Evolutionary conservation across 2,113 vertebrate species (phyloP).

Genomic region (Rhineura floridana): DNA sequence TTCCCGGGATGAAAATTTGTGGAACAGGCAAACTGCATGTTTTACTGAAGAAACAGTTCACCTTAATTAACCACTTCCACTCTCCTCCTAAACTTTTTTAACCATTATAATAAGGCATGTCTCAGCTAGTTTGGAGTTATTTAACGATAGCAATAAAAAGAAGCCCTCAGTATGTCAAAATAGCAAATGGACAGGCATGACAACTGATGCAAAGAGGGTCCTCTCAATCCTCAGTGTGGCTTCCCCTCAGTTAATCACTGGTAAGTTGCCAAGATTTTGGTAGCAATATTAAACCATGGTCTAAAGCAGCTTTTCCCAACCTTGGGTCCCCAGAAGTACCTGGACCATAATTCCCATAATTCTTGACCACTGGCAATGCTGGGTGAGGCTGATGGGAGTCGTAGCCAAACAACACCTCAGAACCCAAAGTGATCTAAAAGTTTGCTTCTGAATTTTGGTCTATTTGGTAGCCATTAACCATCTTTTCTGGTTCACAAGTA

Average conservation of each 20-base stretch:
- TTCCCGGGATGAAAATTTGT: slow-evolving; percentile 17
- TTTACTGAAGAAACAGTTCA: slow-evolving; percentile 48
- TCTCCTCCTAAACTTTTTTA: slow-evolving; percentile 34
- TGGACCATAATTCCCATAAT: too few species aligned
- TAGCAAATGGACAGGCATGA: slow-evolving; percentile 39
- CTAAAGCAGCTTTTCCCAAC: too few species aligned
- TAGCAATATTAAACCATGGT: too few species aligned
- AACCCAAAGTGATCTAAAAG: too few species aligned
- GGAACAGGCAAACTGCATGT: slow-evolving; percentile 21
- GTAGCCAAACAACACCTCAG: too few species aligned
- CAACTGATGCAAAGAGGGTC: slow-evolving; percentile 30
- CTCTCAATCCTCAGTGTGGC: slow-evolving; percentile 20
- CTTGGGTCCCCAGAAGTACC: too few species aligned
- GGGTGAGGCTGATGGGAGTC: too few species aligned
- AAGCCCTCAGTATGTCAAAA: slow-evolving; percentile 31
- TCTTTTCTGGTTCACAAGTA: too few species aligned
- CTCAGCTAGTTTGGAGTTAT: slow-evolving; percentile 38
- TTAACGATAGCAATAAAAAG: slow-evolving; percentile 13
- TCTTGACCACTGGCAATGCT: too few species aligned
- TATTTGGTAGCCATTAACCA: too few species aligned
- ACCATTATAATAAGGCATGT: slow-evolving; percentile 37
- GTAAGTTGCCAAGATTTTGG: slow-evolving; percentile 59
- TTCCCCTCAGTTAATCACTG: slow-evolving; percentile 42
- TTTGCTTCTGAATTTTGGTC: too few species aligned
- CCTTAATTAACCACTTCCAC: slow-evolving; percentile 40